A percentile compares a stretch with the other conserved stretches of the same genome.
Conservation (phyloP, 2,113 vertebrate species). For the Pangasianodon gigas region DNA sequence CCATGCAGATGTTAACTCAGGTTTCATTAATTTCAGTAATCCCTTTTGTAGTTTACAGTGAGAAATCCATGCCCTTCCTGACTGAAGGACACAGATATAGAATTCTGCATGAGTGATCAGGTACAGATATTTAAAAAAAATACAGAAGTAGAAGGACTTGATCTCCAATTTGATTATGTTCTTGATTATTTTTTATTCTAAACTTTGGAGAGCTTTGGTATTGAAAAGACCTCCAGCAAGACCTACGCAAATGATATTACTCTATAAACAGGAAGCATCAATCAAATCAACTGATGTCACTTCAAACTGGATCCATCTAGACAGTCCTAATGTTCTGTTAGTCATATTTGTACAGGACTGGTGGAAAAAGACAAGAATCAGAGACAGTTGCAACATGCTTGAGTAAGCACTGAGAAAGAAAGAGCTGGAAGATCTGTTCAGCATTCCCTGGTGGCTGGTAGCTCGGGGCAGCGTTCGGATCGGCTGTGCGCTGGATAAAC, state of each 20-base stretch:
- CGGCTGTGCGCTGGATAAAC: conserved; percentile 28
- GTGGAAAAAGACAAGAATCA: conserved; percentile 2
- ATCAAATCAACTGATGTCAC: conserved; percentile 12
- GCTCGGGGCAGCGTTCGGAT: conserved; percentile 7
- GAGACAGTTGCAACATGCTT: conserved; percentile 10
- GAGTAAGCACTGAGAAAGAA: neutral
- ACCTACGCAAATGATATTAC: neutral
- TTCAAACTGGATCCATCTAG: conserved; percentile 2
- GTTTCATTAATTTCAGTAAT: neutral
- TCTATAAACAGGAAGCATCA: conserved; percentile 3
- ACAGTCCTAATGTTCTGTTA: neutral
- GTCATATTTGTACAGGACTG: conserved; percentile 5
- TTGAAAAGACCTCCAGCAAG: neutral
- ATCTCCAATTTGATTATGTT: no score
- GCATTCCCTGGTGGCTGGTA: conserved; percentile 22
- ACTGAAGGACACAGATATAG: neutral
- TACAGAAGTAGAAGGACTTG: neutral
- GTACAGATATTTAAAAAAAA: neutral
- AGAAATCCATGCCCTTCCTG: neutral
- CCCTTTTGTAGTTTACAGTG: neutral
- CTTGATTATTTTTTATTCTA: neutral
- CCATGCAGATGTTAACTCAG: neutral
- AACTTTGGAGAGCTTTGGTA: neutral
- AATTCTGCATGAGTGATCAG: neutral
- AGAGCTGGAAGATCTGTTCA: neutral